phyloP scores from a whole-genome alignment of 2,888 invertebrate genomes.

The Andrena praecox region DNA sequence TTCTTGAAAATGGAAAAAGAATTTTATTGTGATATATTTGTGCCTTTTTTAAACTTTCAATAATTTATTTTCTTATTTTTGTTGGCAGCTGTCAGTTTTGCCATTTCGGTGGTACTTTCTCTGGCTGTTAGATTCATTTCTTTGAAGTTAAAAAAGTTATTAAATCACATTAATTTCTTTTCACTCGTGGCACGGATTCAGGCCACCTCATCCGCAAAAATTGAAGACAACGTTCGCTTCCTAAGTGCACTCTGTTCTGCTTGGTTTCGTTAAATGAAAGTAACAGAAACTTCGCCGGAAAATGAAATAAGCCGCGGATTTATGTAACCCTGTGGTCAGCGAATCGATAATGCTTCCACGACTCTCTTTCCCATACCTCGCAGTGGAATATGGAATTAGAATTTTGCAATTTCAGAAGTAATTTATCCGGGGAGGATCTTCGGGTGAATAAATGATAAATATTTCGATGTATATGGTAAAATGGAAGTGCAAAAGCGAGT shows the following conservation, averaged over 20 bases:
- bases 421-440: neutral
- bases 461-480: neutral
- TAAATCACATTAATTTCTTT: neutral
- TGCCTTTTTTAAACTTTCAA: no score
- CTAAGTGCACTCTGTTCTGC: slow-evolving; percentile 9
- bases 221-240: neutral
- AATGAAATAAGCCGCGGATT: slow-evolving; percentile 17
- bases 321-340: slow-evolving; percentile 20
- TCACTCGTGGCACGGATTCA: neutral
- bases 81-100: no score
- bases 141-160: neutral
- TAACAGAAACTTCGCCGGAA: slow-evolving; percentile 19
- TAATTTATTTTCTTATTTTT: no score
- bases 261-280: slow-evolving; percentile 37
- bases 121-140: no score
- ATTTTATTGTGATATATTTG: no score
- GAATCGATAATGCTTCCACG: slow-evolving; percentile 16
- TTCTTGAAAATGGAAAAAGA: no score
- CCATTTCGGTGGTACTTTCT: no score
- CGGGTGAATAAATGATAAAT: neutral
- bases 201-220: slow-evolving; percentile 13
- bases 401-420: slow-evolving; percentile 16
- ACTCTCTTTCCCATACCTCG: neutral
- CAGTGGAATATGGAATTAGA: neutral
- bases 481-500: no score